Evolutionary conservation across 2,797 vertebrate species (phyloP).

Genomic region (Clarias pachynema): DNA sequence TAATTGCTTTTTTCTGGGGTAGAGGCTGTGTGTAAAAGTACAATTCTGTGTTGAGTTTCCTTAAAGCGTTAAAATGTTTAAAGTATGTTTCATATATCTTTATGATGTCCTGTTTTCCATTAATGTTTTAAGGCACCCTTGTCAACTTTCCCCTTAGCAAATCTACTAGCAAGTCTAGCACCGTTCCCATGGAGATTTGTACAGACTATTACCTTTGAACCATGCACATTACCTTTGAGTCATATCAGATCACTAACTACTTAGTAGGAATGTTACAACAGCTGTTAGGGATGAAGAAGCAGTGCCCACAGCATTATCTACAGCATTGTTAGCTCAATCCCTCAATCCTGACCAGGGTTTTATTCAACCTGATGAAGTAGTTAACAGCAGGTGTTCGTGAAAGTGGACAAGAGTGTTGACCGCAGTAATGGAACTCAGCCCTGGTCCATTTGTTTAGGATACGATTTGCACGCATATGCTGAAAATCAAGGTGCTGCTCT

Average conservation of each 20-base stretch:
- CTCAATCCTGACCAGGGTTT: not conserved
- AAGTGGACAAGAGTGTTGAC: slow-evolving; percentile 15
- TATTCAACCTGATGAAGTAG: not conserved
- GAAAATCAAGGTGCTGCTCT: slow-evolving; percentile 49
- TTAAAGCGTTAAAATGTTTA: slow-evolving; percentile 17
- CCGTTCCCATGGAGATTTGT: not conserved
- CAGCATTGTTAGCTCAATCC: not conserved
- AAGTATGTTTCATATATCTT: slow-evolving; percentile 6
- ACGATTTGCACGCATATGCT: slow-evolving; percentile 34
- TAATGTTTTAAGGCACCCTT: slow-evolving; percentile 4
- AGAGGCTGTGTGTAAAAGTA: slow-evolving; percentile 7
- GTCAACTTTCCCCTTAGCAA: not conserved
- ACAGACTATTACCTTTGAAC: not conserved
- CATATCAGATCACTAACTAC: not conserved
- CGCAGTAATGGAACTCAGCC: slow-evolving; percentile 5
- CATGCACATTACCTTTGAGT: not conserved
- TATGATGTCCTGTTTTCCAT: slow-evolving; percentile 1
- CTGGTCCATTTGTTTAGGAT: slow-evolving; percentile 1
- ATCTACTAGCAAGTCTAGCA: no score
- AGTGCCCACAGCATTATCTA: not conserved
- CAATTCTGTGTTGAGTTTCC: not conserved
- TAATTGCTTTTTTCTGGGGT: slow-evolving; percentile 5
- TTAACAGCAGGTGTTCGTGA: not conserved
- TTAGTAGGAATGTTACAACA: not conserved
- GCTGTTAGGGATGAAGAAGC: not conserved